Percentiles rank a stretch among this genome's conserved stretches.
These are phyloP conservation scores for Ambastaia sidthimunki DNA, from an alignment of 2,797 vertebrate genomes.

Conservation along the genomic window DNA sequence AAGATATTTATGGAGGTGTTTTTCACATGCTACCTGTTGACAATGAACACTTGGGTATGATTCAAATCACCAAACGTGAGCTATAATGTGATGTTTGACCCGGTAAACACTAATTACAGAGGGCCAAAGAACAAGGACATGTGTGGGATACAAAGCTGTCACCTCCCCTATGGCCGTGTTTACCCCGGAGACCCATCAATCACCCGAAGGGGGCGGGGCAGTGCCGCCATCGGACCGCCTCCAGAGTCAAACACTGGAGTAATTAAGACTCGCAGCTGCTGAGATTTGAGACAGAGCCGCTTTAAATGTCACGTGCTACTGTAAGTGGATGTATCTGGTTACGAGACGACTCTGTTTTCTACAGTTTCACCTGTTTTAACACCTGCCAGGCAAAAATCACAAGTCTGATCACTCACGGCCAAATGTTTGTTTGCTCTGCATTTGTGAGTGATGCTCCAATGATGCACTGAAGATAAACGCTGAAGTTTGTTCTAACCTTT, in stretches of 20 bases:
- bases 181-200: constrained; percentile 33
- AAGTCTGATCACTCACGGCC: not conserved
- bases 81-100: not conserved
- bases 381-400: not conserved
- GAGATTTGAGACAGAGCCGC: not conserved
- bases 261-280: constrained; percentile 41
- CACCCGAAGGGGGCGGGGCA: constrained; percentile 11
- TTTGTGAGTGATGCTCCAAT: no score
- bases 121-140: constrained; percentile 3
- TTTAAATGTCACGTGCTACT: not conserved
- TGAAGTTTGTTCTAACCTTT: no score
- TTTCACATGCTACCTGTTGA: not conserved
- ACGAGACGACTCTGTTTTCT: not conserved
- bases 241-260: constrained; percentile 28
- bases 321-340: not conserved
- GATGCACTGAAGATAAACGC: no score
- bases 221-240: not conserved
- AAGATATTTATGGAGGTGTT: not conserved
- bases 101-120: not conserved
- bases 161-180: not conserved
- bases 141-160: constrained; percentile 1
- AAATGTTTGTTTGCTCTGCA: no score
- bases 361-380: not conserved
- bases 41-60: no score
- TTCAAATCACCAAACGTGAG: not conserved